phyloP scores from a whole-genome alignment of 1,140 invertebrate species.

The Bursaphelenchus mucronatus region DNA sequence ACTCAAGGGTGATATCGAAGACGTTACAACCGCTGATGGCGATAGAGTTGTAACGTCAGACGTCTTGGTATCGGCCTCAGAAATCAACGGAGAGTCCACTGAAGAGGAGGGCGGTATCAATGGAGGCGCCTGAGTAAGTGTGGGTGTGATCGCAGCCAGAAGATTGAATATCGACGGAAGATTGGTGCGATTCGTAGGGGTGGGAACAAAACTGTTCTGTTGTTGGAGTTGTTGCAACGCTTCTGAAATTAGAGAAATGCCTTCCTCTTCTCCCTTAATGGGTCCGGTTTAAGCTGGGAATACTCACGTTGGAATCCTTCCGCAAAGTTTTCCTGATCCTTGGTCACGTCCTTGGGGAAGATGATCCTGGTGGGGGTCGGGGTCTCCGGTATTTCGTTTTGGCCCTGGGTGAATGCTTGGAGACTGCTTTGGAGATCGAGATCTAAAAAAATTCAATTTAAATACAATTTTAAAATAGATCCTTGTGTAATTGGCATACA shows the following conservation, averaged over 20 bases:
- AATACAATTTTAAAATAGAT: too few species aligned
- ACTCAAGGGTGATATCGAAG: neutral
- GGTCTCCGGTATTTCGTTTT: conserved; percentile 27
- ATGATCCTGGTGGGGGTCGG: conserved; percentile 34
- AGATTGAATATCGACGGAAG: neutral
- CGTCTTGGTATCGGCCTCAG: neutral
- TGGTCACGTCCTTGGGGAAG: conserved; percentile 34
- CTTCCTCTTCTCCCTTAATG: neutral
- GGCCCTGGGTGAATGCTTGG: neutral
- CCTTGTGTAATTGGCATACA: too few species aligned
- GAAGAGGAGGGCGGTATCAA: conserved; percentile 1
- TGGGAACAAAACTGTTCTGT: conserved; percentile 13
- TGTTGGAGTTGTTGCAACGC: conserved; percentile 5
- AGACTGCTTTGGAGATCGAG: too few species aligned
- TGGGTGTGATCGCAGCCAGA: conserved; percentile 8
- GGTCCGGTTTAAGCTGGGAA: conserved; percentile 3
- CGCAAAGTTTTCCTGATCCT: conserved; percentile 31
- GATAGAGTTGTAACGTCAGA: neutral
- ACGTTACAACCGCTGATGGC: neutral
- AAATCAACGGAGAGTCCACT: neutral
- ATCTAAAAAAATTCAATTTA: too few species aligned
- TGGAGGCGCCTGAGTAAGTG: neutral
- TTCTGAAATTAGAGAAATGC: conserved; percentile 2
- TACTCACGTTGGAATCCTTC: conserved; percentile 38
- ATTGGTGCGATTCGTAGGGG: conserved; percentile 1